These are phyloP conservation scores for Hoplostethus atlanticus DNA, from an alignment of 2,797 vertebrate species.

Conservation along the genomic window DNA sequence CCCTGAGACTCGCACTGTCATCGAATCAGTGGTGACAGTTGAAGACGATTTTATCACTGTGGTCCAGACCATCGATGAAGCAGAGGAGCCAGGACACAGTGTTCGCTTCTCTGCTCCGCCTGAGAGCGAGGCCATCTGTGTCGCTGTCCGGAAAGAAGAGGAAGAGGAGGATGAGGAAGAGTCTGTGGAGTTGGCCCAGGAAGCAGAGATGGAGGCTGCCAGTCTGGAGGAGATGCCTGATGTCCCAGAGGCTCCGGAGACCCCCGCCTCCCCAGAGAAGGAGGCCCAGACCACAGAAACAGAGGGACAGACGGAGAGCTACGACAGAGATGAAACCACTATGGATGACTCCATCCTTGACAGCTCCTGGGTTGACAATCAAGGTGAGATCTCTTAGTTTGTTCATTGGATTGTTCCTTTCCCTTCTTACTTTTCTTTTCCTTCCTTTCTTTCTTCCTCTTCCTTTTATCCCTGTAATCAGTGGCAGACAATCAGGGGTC, in stretches of 20 bases:
- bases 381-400: slow-evolving; percentile 88
- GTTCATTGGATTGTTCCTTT: not conserved
- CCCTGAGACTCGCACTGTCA: slow-evolving; percentile 87
- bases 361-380: slow-evolving; percentile 98
- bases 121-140: slow-evolving; percentile 80
- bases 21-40: slow-evolving; percentile 96
- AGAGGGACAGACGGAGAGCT: slow-evolving; percentile 91
- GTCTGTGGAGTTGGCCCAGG: slow-evolving; percentile 85
- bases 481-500: no score
- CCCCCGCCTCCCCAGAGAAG: slow-evolving; percentile 84
- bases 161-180: slow-evolving; percentile 85
- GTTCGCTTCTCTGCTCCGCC: slow-evolving; percentile 92
- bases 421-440: not conserved
- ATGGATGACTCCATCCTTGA: slow-evolving; percentile 98
- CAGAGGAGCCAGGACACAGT: slow-evolving; percentile 92
- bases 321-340: slow-evolving; percentile 96
- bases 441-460: not conserved
- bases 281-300: slow-evolving; percentile 81
- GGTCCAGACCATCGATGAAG: slow-evolving; percentile 95
- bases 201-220: slow-evolving; percentile 82
- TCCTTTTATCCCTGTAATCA: no score
- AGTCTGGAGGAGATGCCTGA: slow-evolving; percentile 81
- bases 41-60: slow-evolving; percentile 99
- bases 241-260: slow-evolving; percentile 80
- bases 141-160: slow-evolving; percentile 78